Evolutionary conservation across 30 jellyfish, hydroid and myxozoan species (phyloP).

Genomic region (Hydractinia symbiolongicarpus): DNA sequence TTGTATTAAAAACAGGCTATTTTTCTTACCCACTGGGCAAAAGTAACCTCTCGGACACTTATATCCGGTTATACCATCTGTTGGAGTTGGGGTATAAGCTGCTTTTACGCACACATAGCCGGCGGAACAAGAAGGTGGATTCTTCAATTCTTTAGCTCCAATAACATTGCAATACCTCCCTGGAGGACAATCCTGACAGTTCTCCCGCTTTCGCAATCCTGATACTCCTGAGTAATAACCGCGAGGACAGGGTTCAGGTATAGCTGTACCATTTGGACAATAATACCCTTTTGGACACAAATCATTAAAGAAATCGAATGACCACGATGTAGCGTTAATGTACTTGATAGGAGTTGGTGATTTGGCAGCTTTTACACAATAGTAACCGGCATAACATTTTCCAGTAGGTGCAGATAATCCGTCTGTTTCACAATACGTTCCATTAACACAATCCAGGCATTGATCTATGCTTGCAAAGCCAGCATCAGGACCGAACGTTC

Average conservation of each 20-base stretch:
- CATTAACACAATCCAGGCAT: conserved; percentile 64
- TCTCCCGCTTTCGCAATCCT: conserved; percentile 45
- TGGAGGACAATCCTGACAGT: conserved; percentile 91
- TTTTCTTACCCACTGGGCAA: conserved; percentile 74
- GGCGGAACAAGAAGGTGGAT: conserved; percentile 86
- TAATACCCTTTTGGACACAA: conserved; percentile 82
- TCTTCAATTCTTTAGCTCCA: conserved; percentile 57
- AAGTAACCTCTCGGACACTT: conserved; percentile 80
- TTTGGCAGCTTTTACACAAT: conserved; percentile 76
- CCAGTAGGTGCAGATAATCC: conserved; percentile 85
- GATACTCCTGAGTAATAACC: conserved; percentile 75
- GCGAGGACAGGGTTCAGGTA: conserved; percentile 86
- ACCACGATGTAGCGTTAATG: conserved; percentile 41
- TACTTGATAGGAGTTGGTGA: conserved; percentile 73
- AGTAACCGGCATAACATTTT: conserved; percentile 78
- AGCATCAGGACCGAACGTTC: conserved; percentile 66
- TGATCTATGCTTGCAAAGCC: conserved; percentile 35
- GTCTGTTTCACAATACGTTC: conserved; percentile 51
- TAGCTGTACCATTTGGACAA: conserved; percentile 89
- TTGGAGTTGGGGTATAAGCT: conserved; percentile 74
- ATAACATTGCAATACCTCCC: conserved; percentile 81
- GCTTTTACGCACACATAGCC: conserved; percentile 90
- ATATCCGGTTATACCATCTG: conserved; percentile 74
- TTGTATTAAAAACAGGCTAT: too few relatives aligned
- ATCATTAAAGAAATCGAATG: conserved; percentile 78